Evolutionary conservation across 2,888 invertebrate genomes (phyloP).

Genomic region (Strigamia transsilvanica): DNA sequence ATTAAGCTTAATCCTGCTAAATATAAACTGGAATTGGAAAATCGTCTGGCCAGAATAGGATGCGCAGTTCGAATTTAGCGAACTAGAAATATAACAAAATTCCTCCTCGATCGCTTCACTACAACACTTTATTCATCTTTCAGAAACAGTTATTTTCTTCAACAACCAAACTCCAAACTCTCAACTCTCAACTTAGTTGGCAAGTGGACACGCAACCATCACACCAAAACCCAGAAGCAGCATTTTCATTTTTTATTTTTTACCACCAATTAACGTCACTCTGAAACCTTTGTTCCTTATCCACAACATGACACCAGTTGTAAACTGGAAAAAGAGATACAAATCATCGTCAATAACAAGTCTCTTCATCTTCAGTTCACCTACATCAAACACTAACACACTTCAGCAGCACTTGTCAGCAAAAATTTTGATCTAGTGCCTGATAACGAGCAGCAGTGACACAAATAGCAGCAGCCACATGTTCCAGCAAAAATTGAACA

Average conservation of each 20-base stretch:
- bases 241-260: not conserved
- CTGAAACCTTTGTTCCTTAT: not conserved
- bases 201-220: not conserved
- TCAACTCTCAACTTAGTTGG: not conserved
- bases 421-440: constrained; percentile 13
- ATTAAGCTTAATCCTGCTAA: no score
- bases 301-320: not conserved
- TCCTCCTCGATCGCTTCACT: no score
- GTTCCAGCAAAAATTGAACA: not conserved
- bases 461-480: constrained; percentile 17
- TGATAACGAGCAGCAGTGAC: not conserved
- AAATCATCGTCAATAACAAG: constrained; percentile 20
- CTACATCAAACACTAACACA: not conserved
- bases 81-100: no score
- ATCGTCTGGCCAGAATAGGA: no score
- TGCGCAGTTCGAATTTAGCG: no score
- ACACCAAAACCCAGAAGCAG: not conserved
- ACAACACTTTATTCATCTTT: no score
- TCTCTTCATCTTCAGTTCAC: not conserved
- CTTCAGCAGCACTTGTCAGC: constrained; percentile 20
- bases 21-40: no score
- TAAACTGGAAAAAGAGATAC: not conserved
- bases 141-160: no score
- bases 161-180: no score
- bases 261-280: not conserved